A percentile compares a stretch with the other conserved stretches of the same genome.
These are phyloP conservation scores for Cotesia glomerata DNA, from an alignment of 1,140 invertebrate genomes.

Conservation along the genomic window DNA sequence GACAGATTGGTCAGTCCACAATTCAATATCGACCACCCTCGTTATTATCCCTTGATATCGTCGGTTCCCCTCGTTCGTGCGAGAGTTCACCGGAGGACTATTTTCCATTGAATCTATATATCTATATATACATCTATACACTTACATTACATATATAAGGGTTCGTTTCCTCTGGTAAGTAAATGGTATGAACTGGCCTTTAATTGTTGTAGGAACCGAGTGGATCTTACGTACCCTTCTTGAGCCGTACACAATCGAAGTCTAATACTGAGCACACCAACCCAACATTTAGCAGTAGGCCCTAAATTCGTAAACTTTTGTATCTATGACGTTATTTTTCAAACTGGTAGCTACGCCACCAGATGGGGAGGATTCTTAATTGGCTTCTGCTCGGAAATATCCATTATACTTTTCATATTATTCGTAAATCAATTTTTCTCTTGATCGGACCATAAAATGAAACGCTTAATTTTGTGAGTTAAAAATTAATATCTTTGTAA, in stretches of 20 bases:
- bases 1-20: conserved; percentile 52
- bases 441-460: not conserved
- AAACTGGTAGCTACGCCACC: conserved; percentile 38
- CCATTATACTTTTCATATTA: conserved; percentile 14
- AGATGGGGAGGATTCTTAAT: conserved; percentile 50
- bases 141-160: not conserved
- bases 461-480: not conserved
- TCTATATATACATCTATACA: too few relatives aligned
- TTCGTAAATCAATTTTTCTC: not conserved
- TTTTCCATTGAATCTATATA: not conserved
- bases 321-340: conserved; percentile 14
- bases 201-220: too few relatives aligned
- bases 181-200: not conserved
- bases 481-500: too few relatives aligned
- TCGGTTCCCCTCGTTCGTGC: conserved; percentile 23
- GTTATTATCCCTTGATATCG: conserved; percentile 45
- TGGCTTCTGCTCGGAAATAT: conserved; percentile 33
- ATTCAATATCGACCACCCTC: conserved; percentile 52
- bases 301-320: conserved; percentile 4
- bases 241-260: not conserved
- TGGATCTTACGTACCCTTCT: not conserved
- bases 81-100: conserved; percentile 23
- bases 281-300: not conserved
- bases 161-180: not conserved
- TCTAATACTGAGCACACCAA: not conserved